Conservation (phyloP, 2,888 invertebrate genomes). For the Caenorhabditis virilis region DNA sequence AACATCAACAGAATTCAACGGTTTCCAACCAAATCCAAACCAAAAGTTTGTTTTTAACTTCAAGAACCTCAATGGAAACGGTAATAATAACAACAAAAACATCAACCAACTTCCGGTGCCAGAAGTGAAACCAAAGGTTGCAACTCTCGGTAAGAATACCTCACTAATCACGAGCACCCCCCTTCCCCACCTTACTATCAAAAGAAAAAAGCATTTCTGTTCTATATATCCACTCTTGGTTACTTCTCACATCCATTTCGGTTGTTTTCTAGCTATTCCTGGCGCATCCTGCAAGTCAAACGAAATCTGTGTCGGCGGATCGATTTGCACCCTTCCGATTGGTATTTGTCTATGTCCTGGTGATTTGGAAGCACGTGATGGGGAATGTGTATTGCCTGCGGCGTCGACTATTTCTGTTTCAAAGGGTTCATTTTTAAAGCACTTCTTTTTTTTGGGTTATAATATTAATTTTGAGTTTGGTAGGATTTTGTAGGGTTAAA, state of each 20-base stretch:
- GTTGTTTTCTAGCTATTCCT: constrained; percentile 42
- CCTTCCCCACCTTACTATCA: too few relatives aligned
- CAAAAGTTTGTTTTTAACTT: constrained; percentile 33
- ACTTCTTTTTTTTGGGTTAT: too few relatives aligned
- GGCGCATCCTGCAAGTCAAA: constrained; percentile 61
- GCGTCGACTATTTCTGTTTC: constrained; percentile 43
- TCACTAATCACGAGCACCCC: neutral
- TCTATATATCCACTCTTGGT: constrained; percentile 9
- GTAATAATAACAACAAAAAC: constrained; percentile 12
- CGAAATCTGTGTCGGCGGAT: constrained; percentile 65
- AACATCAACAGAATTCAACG: constrained; percentile 8
- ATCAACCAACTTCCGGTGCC: constrained; percentile 14
- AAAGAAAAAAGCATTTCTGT: constrained; percentile 1
- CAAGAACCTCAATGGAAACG: constrained; percentile 12
- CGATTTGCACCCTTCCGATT: constrained; percentile 60
- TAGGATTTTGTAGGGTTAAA: too few relatives aligned
- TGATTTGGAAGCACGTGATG: constrained; percentile 59
- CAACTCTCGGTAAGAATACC: constrained; percentile 48
- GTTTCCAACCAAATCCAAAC: constrained; percentile 44
- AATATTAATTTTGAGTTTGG: too few relatives aligned
- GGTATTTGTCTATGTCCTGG: constrained; percentile 65
- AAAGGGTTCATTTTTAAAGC: constrained; percentile 33
- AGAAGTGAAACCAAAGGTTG: constrained; percentile 28
- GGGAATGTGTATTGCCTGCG: constrained; percentile 60
- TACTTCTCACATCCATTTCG: constrained; percentile 4